Percentiles rank a stretch among this genome's conserved stretches.
Conservation (phyloP, 2,797 vertebrate genomes). For the Leucoraja ocellata region DNA sequence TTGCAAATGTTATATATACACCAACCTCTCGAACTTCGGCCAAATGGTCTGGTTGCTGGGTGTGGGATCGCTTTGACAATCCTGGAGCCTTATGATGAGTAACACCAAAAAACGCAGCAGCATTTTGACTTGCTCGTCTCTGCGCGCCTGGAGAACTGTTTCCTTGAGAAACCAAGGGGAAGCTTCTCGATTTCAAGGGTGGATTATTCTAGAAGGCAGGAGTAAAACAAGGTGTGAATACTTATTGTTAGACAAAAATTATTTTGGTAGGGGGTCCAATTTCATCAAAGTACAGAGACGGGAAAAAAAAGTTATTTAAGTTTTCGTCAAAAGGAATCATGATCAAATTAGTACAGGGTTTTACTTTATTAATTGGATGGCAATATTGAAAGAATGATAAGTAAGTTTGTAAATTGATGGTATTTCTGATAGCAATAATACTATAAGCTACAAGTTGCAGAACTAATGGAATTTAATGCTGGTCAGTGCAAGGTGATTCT, state of each 20-base stretch:
- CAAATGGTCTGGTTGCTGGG: constrained; percentile 82
- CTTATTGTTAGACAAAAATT: background rate
- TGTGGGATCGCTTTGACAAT: constrained; percentile 69
- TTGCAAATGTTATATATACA: constrained; percentile 30
- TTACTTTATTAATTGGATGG: background rate
- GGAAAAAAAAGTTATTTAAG: background rate
- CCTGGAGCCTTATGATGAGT: constrained; percentile 74
- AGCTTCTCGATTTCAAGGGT: constrained; percentile 86
- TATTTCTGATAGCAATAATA: too few species aligned
- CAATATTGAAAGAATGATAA: too few species aligned
- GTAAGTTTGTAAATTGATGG: too few species aligned
- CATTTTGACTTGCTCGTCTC: constrained; percentile 81
- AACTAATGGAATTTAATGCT: too few species aligned
- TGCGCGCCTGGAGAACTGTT: constrained; percentile 79
- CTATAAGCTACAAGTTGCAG: too few species aligned
- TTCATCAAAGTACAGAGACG: background rate
- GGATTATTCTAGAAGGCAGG: constrained; percentile 76
- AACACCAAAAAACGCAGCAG: constrained; percentile 70
- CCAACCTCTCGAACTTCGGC: constrained; percentile 88
- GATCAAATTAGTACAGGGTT: background rate
- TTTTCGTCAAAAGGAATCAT: background rate
- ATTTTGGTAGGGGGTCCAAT: background rate
- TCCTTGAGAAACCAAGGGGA: constrained; percentile 87
- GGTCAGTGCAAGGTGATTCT: too few species aligned
- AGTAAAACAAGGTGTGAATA: background rate